These are phyloP conservation scores for Girardinichthys multiradiatus DNA, from an alignment of 2,113 vertebrate species.

Conservation along the genomic window DNA sequence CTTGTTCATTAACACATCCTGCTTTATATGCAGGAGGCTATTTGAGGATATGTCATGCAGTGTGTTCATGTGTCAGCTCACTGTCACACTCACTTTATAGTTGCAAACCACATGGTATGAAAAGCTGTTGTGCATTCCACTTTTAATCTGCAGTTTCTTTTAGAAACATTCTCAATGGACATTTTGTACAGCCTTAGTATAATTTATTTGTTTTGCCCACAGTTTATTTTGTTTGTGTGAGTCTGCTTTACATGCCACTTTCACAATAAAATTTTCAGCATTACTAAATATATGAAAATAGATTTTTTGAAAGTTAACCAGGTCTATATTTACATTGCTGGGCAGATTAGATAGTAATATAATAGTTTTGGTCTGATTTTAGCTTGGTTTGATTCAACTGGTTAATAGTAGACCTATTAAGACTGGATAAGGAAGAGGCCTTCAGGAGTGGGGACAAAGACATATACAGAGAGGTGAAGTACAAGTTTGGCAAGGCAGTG, in stretches of 20 bases:
- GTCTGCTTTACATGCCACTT: too few species aligned
- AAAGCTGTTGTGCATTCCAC: not conserved
- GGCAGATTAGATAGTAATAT: not conserved
- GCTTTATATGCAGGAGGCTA: conserved; percentile 13
- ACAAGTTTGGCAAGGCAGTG: too few species aligned
- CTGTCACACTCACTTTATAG: conserved; percentile 19
- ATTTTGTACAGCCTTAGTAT: too few species aligned
- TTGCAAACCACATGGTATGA: conserved; percentile 1
- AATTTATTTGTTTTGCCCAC: not conserved
- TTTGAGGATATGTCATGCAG: conserved; percentile 39
- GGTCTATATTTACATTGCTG: too few species aligned
- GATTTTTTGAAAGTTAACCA: too few species aligned
- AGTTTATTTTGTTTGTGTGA: not conserved
- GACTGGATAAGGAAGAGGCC: too few species aligned
- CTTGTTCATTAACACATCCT: conserved; percentile 60
- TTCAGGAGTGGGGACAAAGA: too few species aligned
- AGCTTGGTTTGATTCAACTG: not conserved
- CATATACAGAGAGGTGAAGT: too few species aligned
- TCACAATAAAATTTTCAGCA: not conserved
- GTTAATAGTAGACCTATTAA: too few species aligned
- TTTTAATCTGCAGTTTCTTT: not conserved
- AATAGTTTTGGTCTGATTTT: not conserved
- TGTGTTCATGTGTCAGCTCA: conserved; percentile 12
- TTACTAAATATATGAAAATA: too few species aligned
- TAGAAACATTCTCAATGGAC: not conserved